phyloP scores from a whole-genome alignment of 1,140 invertebrate genomes.

The Hylyphantes graminicola region DNA sequence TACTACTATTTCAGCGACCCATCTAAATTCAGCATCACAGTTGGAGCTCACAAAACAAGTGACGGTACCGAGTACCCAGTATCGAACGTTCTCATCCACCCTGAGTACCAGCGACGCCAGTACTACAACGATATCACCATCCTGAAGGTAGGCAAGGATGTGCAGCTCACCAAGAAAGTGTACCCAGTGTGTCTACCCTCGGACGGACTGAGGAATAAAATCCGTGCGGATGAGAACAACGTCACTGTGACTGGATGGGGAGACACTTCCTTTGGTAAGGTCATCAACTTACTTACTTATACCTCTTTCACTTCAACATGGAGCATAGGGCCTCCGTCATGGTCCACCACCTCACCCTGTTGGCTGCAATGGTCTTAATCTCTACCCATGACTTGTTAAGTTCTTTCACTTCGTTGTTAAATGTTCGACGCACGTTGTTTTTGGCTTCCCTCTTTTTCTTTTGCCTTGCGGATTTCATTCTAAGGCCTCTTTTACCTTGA shows the following conservation, averaged over 20 bases:
- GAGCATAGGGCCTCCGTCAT: too few relatives aligned
- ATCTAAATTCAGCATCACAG: constrained; percentile 10
- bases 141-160: constrained; percentile 81
- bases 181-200: constrained; percentile 84
- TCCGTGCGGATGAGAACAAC: constrained; percentile 79
- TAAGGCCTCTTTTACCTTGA: too few relatives aligned
- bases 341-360: too few relatives aligned
- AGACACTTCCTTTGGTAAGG: constrained; percentile 51
- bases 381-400: too few relatives aligned
- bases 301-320: too few relatives aligned
- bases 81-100: constrained; percentile 73
- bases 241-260: constrained; percentile 93
- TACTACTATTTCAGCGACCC: constrained; percentile 49
- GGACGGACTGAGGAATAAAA: constrained; percentile 66
- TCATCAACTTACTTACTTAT: too few relatives aligned
- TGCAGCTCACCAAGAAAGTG: constrained; percentile 88
- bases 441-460: too few relatives aligned
- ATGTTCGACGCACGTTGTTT: too few relatives aligned
- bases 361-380: too few relatives aligned
- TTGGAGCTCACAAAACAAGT: constrained; percentile 31
- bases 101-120: constrained; percentile 85
- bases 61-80: constrained; percentile 43
- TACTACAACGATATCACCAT: constrained; percentile 91
- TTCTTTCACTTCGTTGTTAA: too few relatives aligned
- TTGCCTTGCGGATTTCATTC: too few relatives aligned